Evolutionary conservation across 2,797 vertebrate species (phyloP).

Genomic region (Lepilemur septentrionalis): DNA sequence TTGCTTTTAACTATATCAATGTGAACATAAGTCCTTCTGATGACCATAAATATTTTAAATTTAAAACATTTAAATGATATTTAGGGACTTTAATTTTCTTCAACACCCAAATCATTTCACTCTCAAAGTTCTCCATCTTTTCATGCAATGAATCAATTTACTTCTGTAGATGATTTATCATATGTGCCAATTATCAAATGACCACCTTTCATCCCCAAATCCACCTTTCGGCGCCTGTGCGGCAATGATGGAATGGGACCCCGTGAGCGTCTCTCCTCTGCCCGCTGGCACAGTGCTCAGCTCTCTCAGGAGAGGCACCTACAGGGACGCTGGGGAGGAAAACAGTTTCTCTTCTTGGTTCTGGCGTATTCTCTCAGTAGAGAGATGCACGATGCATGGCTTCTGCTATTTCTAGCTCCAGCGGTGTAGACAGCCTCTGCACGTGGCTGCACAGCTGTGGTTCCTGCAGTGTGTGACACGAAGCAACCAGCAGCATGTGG

Average conservation of each 20-base stretch:
- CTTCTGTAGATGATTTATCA: not conserved
- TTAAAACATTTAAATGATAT: not conserved
- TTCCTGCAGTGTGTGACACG: not conserved
- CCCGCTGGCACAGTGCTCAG: no score
- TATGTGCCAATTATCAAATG: not conserved
- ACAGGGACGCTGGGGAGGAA: not conserved
- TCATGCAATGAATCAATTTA: not conserved
- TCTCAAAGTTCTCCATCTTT: not conserved
- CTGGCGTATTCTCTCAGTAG: not conserved
- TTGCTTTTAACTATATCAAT: not conserved
- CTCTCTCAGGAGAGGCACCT: not conserved
- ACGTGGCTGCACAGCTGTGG: not conserved
- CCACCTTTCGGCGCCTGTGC: not conserved
- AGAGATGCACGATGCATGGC: not conserved
- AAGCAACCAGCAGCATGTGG: not conserved
- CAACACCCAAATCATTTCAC: not conserved
- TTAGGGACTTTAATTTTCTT: not conserved
- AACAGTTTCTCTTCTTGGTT: not conserved
- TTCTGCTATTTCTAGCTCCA: not conserved
- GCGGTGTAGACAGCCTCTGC: no score
- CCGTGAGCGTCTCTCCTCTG: no score
- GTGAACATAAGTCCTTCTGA: not conserved
- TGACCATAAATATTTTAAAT: not conserved
- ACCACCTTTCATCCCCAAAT: not conserved
- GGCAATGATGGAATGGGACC: not conserved